These are phyloP conservation scores for Nemotelus pantherinus DNA, from an alignment of 2,888 invertebrate species.

Conservation along the genomic window DNA sequence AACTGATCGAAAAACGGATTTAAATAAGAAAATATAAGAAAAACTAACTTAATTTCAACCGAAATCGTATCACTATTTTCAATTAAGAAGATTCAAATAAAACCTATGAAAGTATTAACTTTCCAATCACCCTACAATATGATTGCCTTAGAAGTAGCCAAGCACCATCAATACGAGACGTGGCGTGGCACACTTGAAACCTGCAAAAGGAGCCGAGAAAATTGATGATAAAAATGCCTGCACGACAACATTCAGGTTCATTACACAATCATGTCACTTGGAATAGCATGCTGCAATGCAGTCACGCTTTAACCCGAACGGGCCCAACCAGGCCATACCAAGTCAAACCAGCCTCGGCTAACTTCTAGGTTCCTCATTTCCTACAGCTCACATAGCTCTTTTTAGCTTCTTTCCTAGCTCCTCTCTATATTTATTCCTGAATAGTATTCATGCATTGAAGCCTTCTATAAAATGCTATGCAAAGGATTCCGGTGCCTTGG, in stretches of 20 bases:
- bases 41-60: too few species aligned
- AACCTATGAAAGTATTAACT: too few species aligned
- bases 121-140: slow-evolving; percentile 3
- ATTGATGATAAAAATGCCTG: slow-evolving; percentile 50
- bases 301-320: slow-evolving; percentile 45
- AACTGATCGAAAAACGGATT: too few species aligned
- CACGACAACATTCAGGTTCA: slow-evolving; percentile 51
- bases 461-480: slow-evolving; percentile 40
- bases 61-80: too few species aligned
- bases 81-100: too few species aligned
- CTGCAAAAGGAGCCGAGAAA: slow-evolving; percentile 47
- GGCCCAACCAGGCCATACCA: not conserved
- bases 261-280: slow-evolving; percentile 52
- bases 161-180: slow-evolving; percentile 26
- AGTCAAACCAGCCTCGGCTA: not conserved
- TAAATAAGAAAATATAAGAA: too few species aligned
- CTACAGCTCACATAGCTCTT: slow-evolving; percentile 20
- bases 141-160: slow-evolving; percentile 9
- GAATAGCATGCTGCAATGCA: slow-evolving; percentile 51
- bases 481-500: slow-evolving; percentile 16
- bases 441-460: slow-evolving; percentile 47
- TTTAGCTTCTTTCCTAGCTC: slow-evolving; percentile 16
- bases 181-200: slow-evolving; percentile 43
- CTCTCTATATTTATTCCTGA: slow-evolving; percentile 36
- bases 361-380: slow-evolving; percentile 26